These are phyloP conservation scores for Neolamprologus falcicula DNA, from an alignment of 2,113 vertebrate genomes.

Conservation along the genomic window DNA sequence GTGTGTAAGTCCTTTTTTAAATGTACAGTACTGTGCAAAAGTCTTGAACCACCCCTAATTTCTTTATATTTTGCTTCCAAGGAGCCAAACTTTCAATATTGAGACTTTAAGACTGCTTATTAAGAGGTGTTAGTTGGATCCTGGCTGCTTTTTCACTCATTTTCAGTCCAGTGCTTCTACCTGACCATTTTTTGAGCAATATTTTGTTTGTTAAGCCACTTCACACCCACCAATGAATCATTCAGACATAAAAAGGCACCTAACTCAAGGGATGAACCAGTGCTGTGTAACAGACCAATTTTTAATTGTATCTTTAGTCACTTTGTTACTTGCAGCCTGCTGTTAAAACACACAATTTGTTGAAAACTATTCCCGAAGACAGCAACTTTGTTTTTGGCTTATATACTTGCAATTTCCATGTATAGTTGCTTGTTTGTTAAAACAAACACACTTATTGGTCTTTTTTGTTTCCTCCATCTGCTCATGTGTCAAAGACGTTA, in stretches of 20 bases:
- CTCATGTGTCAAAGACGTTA: neutral
- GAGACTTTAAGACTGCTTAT: rapidly evolving
- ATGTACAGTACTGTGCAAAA: neutral
- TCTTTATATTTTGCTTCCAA: neutral
- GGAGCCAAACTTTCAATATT: neutral
- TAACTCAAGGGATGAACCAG: neutral
- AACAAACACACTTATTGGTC: neutral
- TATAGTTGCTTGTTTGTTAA: neutral
- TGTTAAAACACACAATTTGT: neutral
- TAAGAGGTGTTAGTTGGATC: neutral
- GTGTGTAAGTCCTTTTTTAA: neutral
- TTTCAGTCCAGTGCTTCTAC: neutral
- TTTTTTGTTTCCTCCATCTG: neutral
- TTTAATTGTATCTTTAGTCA: neutral
- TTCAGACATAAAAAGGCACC: neutral
- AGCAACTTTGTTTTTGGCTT: neutral
- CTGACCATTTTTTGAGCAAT: neutral
- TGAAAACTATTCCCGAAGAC: neutral
- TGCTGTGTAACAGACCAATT: neutral
- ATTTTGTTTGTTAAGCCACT: neutral
- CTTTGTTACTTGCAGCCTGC: neutral
- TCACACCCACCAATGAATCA: neutral
- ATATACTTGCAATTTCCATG: neutral
- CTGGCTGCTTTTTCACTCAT: neutral
- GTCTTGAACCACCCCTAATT: neutral